Conservation (phyloP, 1,140 invertebrate genomes). For the Drosophila varians region DNA sequence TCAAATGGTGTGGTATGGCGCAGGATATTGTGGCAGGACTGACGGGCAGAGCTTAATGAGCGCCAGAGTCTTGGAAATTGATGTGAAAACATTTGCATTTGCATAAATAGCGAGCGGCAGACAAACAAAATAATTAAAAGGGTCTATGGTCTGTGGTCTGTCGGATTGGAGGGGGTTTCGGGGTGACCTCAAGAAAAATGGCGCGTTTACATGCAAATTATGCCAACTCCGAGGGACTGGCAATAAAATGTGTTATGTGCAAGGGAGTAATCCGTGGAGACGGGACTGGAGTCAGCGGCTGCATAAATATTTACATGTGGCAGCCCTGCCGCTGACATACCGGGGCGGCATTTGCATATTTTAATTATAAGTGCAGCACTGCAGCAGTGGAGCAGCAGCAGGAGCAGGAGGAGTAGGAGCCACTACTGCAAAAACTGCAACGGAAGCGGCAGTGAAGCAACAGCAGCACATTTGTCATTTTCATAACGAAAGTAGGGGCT, state of each 20-base stretch:
- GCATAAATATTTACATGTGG: constrained; percentile 80
- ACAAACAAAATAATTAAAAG: constrained; percentile 57
- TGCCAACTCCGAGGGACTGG: constrained; percentile 47
- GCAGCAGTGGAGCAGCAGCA: constrained; percentile 3
- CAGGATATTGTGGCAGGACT: neutral
- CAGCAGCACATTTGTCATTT: constrained; percentile 74
- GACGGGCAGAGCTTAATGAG: constrained; percentile 38
- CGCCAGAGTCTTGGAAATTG: constrained; percentile 36
- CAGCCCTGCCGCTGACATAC: constrained; percentile 62
- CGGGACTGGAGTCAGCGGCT: constrained; percentile 19
- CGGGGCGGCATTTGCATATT: constrained; percentile 76
- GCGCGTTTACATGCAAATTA: constrained; percentile 81
- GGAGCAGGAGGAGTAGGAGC: constrained; percentile 4
- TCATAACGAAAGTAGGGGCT: constrained; percentile 66
- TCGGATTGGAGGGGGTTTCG: neutral
- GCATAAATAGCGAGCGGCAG: constrained; percentile 40
- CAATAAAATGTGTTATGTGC: constrained; percentile 63
- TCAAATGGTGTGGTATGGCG: neutral
- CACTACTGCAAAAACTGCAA: no score
- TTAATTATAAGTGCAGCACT: constrained; percentile 75
- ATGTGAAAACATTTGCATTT: constrained; percentile 48
- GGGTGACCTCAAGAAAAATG: constrained; percentile 65
- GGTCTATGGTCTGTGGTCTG: neutral
- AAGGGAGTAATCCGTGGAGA: neutral
- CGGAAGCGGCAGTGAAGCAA: constrained; percentile 4